Evolutionary conservation across 2,113 vertebrate genomes (phyloP), one percentile per base, ranked within the genome.

Genomic region (Panurus biarmicus): DNA sequence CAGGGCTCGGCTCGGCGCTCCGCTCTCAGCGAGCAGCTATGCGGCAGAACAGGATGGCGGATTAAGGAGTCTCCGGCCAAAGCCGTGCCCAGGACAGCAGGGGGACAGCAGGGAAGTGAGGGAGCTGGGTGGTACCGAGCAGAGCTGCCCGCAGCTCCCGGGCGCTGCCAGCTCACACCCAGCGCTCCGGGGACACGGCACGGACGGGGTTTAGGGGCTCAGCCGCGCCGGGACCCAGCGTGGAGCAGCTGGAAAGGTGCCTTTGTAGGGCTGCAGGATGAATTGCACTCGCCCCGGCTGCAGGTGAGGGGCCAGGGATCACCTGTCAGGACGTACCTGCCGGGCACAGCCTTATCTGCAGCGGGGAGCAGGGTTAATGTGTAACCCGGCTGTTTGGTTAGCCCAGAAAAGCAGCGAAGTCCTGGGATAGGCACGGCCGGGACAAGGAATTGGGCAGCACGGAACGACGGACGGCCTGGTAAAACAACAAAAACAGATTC

Each of bases 281-380:
- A 51, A 26, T 24, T 47, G 1, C 23, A 19, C 28, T 7, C 23
- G 2, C 5, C 3, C 38, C 1, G 80, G 92, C 47, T 67, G 89
- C 69, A 38, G 69, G 80, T 71, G 91, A 94, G 65, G 76, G 65
- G 76, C 60, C 3, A 1, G 78, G 74, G 71, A 44, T 60, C 16
- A 0, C 18, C 53, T 4, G 9, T 2, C 6, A 26, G 83, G 28
- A 7, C 8, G 2, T 7, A 71, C n/a, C 71, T 35, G 23, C 53
- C 4, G 33, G 53, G 78, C 77, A 2, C 69, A 33, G 85, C 94
- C 87, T 84, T 90, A 53, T 93, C 95, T 83, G 51, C 24, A 1
- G 44, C 82, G 25, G 40, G 56, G 54, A 95, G 97, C 90, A 20
- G 77, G 86, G 98, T 98, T 96, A 95, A 96, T 97, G 62, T 88